Conservation (phyloP, 2,888 invertebrate species). For the Opisthograptis luteolata region DNA sequence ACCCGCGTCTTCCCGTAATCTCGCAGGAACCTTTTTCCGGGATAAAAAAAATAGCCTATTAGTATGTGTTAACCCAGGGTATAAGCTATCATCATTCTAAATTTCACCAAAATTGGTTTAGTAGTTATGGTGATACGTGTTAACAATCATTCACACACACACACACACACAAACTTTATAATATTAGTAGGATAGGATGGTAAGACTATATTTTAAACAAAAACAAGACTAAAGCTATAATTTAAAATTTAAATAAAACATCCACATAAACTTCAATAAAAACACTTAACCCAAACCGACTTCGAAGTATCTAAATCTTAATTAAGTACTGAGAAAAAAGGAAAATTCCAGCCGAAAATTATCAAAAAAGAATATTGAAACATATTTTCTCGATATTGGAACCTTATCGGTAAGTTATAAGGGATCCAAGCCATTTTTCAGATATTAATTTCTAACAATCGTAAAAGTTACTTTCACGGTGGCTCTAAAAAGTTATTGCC, state of each 20-base stretch:
- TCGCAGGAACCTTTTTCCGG: too few relatives aligned
- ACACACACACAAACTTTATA: too few relatives aligned
- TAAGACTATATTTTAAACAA: too few relatives aligned
- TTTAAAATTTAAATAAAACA: not conserved
- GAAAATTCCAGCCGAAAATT: conserved; percentile 42
- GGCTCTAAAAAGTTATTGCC: conserved; percentile 75
- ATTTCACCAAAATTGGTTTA: too few relatives aligned
- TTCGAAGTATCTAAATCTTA: conserved; percentile 32
- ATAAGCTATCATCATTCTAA: too few relatives aligned
- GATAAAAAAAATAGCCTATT: too few relatives aligned
- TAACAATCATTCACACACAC: too few relatives aligned
- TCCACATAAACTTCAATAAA: conserved; percentile 1
- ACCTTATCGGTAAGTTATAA: conserved; percentile 70
- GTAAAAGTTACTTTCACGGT: conserved; percentile 79
- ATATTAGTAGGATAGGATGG: too few relatives aligned
- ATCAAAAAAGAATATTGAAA: conserved; percentile 50
- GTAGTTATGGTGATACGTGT: too few relatives aligned
- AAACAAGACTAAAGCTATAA: too few relatives aligned
- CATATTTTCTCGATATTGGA: conserved; percentile 55
- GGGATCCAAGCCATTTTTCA: conserved; percentile 74
- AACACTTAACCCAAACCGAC: conserved; percentile 1
- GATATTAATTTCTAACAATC: conserved; percentile 82
- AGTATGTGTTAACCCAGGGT: too few relatives aligned
- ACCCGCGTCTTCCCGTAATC: too few relatives aligned
- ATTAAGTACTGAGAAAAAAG: conserved; percentile 32